Conservation (phyloP, 2,113 vertebrate species). For the Megaleporinus macrocephalus region DNA sequence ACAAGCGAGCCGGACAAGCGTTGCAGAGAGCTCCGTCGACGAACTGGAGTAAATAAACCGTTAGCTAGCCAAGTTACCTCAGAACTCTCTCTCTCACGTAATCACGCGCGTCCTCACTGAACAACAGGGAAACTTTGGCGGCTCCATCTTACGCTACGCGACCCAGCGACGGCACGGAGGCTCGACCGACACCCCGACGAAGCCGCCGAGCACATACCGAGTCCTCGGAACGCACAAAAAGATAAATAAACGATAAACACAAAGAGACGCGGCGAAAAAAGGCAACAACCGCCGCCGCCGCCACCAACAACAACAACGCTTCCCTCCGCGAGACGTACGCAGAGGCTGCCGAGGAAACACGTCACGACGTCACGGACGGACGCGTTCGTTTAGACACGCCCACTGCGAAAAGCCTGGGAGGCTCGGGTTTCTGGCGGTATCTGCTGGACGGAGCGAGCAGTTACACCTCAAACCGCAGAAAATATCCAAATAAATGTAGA, state of each 20-base stretch:
- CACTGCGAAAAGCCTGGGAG: not conserved
- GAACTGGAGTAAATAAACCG: not conserved
- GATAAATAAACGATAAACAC: conserved; percentile 69
- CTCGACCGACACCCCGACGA: conserved; percentile 34
- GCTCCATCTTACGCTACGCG: conserved; percentile 49
- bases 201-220: conserved; percentile 19
- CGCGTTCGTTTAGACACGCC: conserved; percentile 54
- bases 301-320: conserved; percentile 51
- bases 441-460: conserved; percentile 42
- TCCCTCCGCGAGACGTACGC: conserved; percentile 64
- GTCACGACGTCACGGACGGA: conserved; percentile 68
- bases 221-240: conserved; percentile 48
- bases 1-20: too few relatives aligned
- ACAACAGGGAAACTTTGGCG: conserved; percentile 70
- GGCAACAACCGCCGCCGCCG: too few relatives aligned
- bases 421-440: conserved; percentile 52
- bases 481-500: too few relatives aligned
- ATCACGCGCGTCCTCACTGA: conserved; percentile 22
- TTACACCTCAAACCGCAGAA: not conserved
- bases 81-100: not conserved
- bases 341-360: conserved; percentile 80
- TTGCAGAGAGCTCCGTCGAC: not conserved
- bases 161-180: conserved; percentile 22
- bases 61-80: not conserved
- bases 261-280: conserved; percentile 44